These are phyloP conservation scores for Achroia grisella DNA, from an alignment of 1,140 invertebrate genomes.

Conservation along the genomic window DNA sequence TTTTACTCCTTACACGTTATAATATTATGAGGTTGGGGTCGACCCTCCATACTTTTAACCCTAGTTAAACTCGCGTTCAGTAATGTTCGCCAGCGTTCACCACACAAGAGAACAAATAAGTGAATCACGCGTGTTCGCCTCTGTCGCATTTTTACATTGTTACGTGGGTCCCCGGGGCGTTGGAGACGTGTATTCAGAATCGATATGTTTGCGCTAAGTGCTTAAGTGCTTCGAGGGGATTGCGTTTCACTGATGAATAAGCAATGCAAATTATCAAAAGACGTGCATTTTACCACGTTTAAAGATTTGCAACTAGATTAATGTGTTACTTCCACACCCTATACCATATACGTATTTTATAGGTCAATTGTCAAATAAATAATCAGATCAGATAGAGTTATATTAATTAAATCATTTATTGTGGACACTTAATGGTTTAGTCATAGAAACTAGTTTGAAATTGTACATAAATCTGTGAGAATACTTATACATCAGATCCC, in stretches of 20 bases:
- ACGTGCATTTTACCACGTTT: neutral
- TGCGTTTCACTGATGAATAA: constrained; percentile 62
- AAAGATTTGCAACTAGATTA: no score
- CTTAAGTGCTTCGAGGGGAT: constrained; percentile 66
- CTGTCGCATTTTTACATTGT: constrained; percentile 62
- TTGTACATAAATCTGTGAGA: no score
- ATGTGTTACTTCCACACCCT: no score
- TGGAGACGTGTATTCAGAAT: constrained; percentile 47
- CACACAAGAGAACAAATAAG: constrained; percentile 51
- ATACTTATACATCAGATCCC: no score
- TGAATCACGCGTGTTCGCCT: constrained; percentile 48
- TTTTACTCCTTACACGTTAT: constrained; percentile 70
- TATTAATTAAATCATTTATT: no score
- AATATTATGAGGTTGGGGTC: constrained; percentile 59
- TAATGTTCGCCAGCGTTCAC: constrained; percentile 19
- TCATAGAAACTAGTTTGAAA: no score
- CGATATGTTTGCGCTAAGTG: constrained; percentile 68
- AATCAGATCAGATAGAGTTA: no score
- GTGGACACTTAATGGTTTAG: no score
- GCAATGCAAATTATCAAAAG: constrained; percentile 48
- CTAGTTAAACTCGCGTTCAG: constrained; percentile 46
- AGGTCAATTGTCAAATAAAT: no score
- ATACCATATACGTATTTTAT: no score
- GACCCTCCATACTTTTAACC: constrained; percentile 41
- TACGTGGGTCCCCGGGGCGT: constrained; percentile 47